These are phyloP conservation scores for Vicugna pacos DNA, from an alignment of 2,113 vertebrate species.

Conservation along the genomic window DNA sequence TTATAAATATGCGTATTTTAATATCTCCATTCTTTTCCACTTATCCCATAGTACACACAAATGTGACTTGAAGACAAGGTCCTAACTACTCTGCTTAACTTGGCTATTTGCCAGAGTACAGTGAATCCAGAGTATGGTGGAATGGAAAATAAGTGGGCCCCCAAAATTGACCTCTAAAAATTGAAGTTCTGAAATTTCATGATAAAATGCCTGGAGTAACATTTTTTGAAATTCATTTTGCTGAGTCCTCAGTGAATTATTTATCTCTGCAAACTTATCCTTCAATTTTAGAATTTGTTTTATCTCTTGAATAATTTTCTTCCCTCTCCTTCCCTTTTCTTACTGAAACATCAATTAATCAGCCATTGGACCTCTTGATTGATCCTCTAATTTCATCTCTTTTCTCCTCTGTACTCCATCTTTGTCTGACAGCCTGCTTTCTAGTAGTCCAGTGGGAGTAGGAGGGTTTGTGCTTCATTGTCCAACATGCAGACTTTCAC, in stretches of 20 bases:
- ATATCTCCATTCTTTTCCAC: neutral
- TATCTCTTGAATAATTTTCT: neutral
- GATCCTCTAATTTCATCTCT: neutral
- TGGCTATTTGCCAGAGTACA: neutral
- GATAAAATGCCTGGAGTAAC: neutral
- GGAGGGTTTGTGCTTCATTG: neutral
- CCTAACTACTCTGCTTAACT: neutral
- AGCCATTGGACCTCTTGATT: neutral
- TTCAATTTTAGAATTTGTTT: neutral
- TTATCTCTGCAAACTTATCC: neutral
- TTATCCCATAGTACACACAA: neutral
- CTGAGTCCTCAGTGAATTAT: neutral
- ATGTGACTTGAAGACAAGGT: neutral
- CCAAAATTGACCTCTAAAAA: neutral
- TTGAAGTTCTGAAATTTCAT: neutral
- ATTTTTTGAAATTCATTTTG: neutral
- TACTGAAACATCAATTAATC: neutral
- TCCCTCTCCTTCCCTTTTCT: neutral
- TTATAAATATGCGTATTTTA: neutral
- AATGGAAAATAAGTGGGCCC: neutral
- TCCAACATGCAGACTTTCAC: neutral
- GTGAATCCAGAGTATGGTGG: neutral
- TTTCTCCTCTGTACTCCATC: neutral
- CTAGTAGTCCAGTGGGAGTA: neutral
- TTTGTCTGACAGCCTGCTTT: neutral